These are phyloP conservation scores for Drosophila longiperda DNA, from an alignment of 2,888 invertebrate genomes.

Conservation along the genomic window DNA sequence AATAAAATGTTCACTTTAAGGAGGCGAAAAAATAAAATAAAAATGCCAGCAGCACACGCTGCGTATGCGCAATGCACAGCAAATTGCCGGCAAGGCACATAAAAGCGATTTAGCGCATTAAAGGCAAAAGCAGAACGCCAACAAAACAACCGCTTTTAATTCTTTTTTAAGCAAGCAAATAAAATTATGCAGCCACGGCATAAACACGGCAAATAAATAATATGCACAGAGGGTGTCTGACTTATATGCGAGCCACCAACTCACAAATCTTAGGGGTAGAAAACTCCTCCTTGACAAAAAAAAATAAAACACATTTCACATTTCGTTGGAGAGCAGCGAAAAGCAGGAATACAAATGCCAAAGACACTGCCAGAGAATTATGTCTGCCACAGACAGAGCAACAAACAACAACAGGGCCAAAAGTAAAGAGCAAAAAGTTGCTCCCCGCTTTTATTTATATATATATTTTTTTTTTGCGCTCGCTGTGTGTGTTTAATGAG, in stretches of 20 bases:
- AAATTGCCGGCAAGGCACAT: slow-evolving; percentile 59
- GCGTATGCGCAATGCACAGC: slow-evolving; percentile 54
- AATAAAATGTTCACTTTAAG: slow-evolving; percentile 7
- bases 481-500: slow-evolving; percentile 77
- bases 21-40: neutral
- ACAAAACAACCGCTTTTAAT: slow-evolving; percentile 69
- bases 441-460: slow-evolving; percentile 7
- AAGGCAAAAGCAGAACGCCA: slow-evolving; percentile 16
- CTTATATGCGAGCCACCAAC: slow-evolving; percentile 1
- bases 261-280: slow-evolving; percentile 10
- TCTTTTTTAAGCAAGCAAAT: slow-evolving; percentile 82
- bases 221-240: slow-evolving; percentile 42
- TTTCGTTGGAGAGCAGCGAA: slow-evolving; percentile 57
- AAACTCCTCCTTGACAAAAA: slow-evolving; percentile 55
- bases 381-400: slow-evolving; percentile 53
- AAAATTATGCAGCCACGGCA: slow-evolving; percentile 76
- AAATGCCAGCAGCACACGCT: slow-evolving; percentile 19
- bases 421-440: slow-evolving; percentile 37
- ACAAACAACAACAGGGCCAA: slow-evolving; percentile 19
- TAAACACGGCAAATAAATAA: slow-evolving; percentile 78
- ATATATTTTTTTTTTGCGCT: slow-evolving; percentile 5
- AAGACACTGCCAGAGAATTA: slow-evolving; percentile 61
- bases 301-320: slow-evolving; percentile 67
- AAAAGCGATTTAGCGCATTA: slow-evolving; percentile 75
- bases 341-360: slow-evolving; percentile 56